Evolutionary conservation across 2,113 vertebrate genomes (phyloP).

Genomic region (Oryzias javanicus): DNA sequence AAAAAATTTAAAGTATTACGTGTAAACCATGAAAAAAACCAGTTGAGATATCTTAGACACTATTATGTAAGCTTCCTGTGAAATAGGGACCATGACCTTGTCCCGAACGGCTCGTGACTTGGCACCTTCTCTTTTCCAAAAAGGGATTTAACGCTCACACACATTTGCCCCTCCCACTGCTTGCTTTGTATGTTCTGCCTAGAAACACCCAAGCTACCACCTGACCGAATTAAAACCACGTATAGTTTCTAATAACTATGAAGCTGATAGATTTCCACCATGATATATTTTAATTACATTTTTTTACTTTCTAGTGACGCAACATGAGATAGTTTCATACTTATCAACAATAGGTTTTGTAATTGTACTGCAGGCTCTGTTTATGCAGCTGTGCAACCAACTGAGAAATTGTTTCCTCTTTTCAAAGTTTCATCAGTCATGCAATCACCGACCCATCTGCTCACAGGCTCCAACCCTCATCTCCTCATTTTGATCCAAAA

Average conservation of each 20-base stretch:
- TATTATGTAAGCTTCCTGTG: slow-evolving; percentile 19
- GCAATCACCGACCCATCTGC: slow-evolving; percentile 56
- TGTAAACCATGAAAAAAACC: background rate
- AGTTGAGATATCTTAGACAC: slow-evolving; percentile 8
- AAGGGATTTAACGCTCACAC: slow-evolving; percentile 2
- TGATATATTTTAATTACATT: too few relatives aligned
- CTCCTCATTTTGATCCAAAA: slow-evolving; percentile 11
- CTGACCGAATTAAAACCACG: slow-evolving; percentile 3
- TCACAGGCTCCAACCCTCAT: slow-evolving; percentile 37
- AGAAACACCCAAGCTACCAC: slow-evolving; percentile 15
- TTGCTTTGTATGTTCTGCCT: slow-evolving; percentile 21
- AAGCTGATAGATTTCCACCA: too few relatives aligned
- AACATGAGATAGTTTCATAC: too few relatives aligned
- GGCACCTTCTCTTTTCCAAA: slow-evolving; percentile 34
- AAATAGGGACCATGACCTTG: slow-evolving; percentile 23
- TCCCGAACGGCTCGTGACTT: slow-evolving; percentile 54
- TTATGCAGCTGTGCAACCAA: background rate
- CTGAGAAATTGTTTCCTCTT: slow-evolving; percentile 58
- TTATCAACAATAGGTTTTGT: too few relatives aligned
- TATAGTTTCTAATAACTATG: too few relatives aligned
- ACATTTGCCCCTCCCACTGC: slow-evolving; percentile 31
- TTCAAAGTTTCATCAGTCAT: slow-evolving; percentile 44
- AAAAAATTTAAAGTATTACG: background rate
- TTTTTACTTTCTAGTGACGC: too few relatives aligned
- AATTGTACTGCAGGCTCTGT: background rate